A percentile compares a stretch with the other conserved stretches of the same genome.
Evolutionary conservation across 1,140 invertebrate genomes (phyloP).

Genomic region (Dendrolimus punctatus): DNA sequence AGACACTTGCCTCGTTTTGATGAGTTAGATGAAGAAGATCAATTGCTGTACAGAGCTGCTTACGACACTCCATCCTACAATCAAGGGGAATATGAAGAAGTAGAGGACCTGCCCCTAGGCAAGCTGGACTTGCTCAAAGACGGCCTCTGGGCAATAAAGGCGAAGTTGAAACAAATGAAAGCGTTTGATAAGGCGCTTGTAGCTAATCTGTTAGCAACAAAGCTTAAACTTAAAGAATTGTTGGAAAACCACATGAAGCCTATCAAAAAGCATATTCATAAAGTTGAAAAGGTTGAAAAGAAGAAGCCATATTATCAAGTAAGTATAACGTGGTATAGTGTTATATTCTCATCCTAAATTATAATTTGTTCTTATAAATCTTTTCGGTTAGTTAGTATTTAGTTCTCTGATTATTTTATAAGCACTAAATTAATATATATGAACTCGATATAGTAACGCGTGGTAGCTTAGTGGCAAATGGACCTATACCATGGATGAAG

Average conservation of each 20-base stretch:
- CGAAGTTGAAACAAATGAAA: conserved; percentile 50
- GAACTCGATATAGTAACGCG: too few species aligned
- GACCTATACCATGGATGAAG: too few species aligned
- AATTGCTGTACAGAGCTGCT: conserved; percentile 40
- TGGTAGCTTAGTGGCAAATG: too few species aligned
- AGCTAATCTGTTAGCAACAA: conserved; percentile 47
- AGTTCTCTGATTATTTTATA: too few species aligned
- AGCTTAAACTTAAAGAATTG: conserved; percentile 51
- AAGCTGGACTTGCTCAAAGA: conserved; percentile 53
- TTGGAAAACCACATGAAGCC: conserved; percentile 25
- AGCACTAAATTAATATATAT: too few species aligned
- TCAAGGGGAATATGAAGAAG: conserved; percentile 36
- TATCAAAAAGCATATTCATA: conserved; percentile 34
- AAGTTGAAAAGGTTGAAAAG: conserved; percentile 25
- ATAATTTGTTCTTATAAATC: too few species aligned
- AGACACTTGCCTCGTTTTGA: conserved; percentile 33
- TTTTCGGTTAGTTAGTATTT: too few species aligned
- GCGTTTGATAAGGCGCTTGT: conserved; percentile 52
- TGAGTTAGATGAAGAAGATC: conserved; percentile 52
- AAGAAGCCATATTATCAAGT: conserved; percentile 32
- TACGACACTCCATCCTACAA: conserved; percentile 51
- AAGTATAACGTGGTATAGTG: too few species aligned
- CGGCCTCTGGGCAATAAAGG: conserved; percentile 48
- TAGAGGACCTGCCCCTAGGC: conserved; percentile 26
- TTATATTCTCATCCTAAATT: too few species aligned